These are phyloP conservation scores for Prionailurus viverrinus DNA, from an alignment of 2,113 vertebrate species.

Conservation along the genomic window DNA sequence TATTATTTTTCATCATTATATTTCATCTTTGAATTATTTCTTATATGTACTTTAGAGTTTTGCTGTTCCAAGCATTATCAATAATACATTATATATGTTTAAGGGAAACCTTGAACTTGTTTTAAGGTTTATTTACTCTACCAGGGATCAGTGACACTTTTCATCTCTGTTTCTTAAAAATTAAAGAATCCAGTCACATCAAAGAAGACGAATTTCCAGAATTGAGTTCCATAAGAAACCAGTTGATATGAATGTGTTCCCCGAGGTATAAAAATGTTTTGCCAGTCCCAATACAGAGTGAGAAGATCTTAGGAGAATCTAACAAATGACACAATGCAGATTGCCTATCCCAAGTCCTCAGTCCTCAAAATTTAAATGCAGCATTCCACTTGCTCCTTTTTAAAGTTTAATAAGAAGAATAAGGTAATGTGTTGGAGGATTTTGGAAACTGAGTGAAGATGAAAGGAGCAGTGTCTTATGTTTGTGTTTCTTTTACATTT, in stretches of 20 bases:
- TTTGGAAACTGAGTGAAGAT: conserved; percentile 13
- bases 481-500: conserved; percentile 62
- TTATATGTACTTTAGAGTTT: neutral
- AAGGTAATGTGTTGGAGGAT: neutral
- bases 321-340: neutral
- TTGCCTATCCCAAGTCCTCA: neutral
- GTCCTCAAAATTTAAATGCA: neutral
- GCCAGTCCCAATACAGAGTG: neutral
- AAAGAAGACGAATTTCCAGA: neutral
- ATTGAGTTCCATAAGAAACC: conserved; percentile 37
- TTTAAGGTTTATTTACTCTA: conserved; percentile 25
- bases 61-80: neutral
- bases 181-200: neutral
- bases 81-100: neutral
- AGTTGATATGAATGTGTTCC: neutral
- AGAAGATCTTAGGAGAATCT: neutral
- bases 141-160: neutral
- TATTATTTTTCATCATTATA: conserved; percentile 16
- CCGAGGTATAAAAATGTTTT: conserved; percentile 17
- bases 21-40: conserved; percentile 25
- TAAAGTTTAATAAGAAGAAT: conserved; percentile 47
- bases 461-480: neutral
- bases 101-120: neutral
- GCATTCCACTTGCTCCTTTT: neutral
- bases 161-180: conserved; percentile 49